Evolutionary conservation across 1,140 invertebrate species (phyloP), one percentile per base, ranked within the genome.

Genomic region (Ganaspis sp.): DNA sequence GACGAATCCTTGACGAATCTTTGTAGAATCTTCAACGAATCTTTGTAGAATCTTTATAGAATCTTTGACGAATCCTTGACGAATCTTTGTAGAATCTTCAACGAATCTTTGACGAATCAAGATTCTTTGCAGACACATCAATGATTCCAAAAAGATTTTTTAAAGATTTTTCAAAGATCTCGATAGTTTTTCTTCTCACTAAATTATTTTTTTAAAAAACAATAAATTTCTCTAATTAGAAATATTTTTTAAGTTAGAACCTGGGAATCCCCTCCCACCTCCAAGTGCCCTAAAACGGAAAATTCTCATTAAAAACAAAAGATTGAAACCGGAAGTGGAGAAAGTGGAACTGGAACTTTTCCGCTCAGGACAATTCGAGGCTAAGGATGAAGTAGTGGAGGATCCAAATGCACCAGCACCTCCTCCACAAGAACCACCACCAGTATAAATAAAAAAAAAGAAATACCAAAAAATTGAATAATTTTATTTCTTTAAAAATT

Each of bases 231-330:
- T n/a, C n/a, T n/a, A n/a, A n/a, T n/a, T n/a, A n/a, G n/a, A n/a
- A n/a, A n/a, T n/a, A n/a, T n/a, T 77, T 80, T 72, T 15, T 5
- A 84, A 95, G 97, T 91, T 98, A 72, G 97, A 98, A 80, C 95
- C 97, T 0, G 97, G 97, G 12, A 91, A 93, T 11, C 93, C 95
- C 0, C 92, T 99, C 21, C 98, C 98, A n/a, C 96, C 98, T 96
- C 17, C 98, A 0, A 96, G 94, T 84, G 91, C 94, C 9, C 91
- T 99, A 5, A 98, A 98, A 87, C 92, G 95, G 19, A 99, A 99
- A 93, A 99, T 99, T 87, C 92, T 99, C 49, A 99, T 99, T 72
- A 99, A 99, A 91, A 99, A 99, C 91, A 99, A 99, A 91, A 93
- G 98, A 64, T 92, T 99, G 69, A 99, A 99, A 90, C 95, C 96